These are phyloP conservation scores for Actenoides hombroni DNA, from an alignment of 2,113 vertebrate genomes.

Conservation along the genomic window DNA sequence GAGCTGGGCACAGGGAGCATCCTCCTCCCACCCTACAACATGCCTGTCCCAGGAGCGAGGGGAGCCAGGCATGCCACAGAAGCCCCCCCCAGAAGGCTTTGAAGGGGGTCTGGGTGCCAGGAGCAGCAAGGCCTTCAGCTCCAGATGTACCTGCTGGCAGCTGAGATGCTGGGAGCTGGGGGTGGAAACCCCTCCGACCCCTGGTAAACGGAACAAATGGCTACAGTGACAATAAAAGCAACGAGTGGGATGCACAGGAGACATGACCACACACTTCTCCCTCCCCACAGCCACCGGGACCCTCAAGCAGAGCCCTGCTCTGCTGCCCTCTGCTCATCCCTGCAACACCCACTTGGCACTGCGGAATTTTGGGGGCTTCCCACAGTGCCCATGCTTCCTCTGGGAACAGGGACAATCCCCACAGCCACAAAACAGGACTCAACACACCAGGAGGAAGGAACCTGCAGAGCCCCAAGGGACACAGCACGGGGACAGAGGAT, in stretches of 20 bases:
- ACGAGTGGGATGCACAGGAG: not conserved
- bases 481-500: not conserved
- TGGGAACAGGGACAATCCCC: not conserved
- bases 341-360: not conserved
- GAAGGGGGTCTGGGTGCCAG: not conserved
- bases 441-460: fast-evolving
- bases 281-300: not conserved
- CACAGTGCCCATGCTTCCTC: fast-evolving
- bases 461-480: fast-evolving
- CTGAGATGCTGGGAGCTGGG: fast-evolving
- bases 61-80: fast-evolving
- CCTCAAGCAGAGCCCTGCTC: not conserved
- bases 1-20: not conserved
- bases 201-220: not conserved
- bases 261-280: fast-evolving
- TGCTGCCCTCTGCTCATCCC: fast-evolving
- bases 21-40: not conserved
- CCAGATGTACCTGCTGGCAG: not conserved
- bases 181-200: not conserved
- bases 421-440: not conserved
- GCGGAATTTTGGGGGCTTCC: not conserved
- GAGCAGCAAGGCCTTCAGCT: not conserved
- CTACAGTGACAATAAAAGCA: not conserved
- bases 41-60: fast-evolving
- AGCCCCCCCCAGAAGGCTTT: not conserved